Conservation (phyloP, 2,113 vertebrate species). For the Phocoena phocoena region DNA sequence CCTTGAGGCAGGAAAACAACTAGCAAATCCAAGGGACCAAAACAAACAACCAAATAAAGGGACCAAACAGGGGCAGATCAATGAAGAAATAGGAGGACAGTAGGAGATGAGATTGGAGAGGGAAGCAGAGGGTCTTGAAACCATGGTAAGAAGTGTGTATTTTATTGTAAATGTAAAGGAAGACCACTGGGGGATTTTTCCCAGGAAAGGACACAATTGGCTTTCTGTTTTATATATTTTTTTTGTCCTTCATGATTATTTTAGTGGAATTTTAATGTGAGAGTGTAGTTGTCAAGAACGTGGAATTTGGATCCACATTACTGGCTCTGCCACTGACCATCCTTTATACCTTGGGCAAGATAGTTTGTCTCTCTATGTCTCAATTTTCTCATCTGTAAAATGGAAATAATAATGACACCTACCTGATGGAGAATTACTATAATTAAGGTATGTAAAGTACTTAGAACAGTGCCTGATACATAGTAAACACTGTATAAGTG, state of each 20-base stretch:
- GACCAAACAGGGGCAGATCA: background rate
- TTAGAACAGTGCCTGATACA: background rate
- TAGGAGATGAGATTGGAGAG: background rate
- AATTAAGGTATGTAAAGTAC: background rate
- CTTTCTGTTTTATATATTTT: background rate
- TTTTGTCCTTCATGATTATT: background rate
- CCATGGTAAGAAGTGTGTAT: background rate
- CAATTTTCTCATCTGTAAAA: conserved; percentile 7
- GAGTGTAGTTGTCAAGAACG: background rate
- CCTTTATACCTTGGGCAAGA: background rate
- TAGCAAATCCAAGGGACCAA: background rate
- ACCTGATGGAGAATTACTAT: background rate
- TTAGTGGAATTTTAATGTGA: background rate
- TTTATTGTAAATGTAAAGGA: background rate
- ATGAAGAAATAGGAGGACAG: background rate
- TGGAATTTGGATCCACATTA: background rate
- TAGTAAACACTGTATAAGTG: background rate
- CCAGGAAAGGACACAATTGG: background rate
- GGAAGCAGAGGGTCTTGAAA: background rate
- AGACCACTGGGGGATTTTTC: background rate
- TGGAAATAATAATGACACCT: background rate
- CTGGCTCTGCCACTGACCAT: background rate
- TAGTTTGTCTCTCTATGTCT: background rate
- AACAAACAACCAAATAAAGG: background rate
- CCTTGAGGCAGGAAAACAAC: background rate